Evolutionary conservation across 2,888 invertebrate genomes (phyloP), one percentile per base, ranked within the genome.

Genomic region (Aporophyla lueneburgensis): DNA sequence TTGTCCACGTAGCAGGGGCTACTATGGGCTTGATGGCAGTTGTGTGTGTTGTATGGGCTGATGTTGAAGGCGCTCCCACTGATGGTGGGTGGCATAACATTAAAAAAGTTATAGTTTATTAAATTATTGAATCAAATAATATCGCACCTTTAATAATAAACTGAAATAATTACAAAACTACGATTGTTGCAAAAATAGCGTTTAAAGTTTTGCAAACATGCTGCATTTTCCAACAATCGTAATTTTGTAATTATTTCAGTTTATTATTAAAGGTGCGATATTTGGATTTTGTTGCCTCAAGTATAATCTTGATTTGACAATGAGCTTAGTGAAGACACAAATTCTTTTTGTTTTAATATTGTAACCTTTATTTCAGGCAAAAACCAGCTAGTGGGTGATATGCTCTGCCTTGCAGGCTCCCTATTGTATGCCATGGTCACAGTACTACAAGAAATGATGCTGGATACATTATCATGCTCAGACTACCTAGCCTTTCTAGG

Each of bases 401-500:
- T 98, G 97, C 95, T 99, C 40, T 98, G 98, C 90, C 96, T 98
- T 14, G 97, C 97, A 14, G 98, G 98, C 6, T 98, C 98, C 0
- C 97, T 98, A 0, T 95, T 98, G 9, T 98, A 98, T 91, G 98
- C 98, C 3, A 96, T 98, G 63, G 98, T 98, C 33, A 98, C 98
- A 87, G 98, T 99, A 0, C 94, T 98, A 1, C 98, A 99, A 96
- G 99, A 99, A 93, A 97, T 98, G 93, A 97, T 98, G 83, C 98
- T 99, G n/a, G 98, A 98, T 92, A 97, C 97, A 19, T 97, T 98
- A 86, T 97, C 98, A 80, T 97, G 98, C 84, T 97, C 98, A 62
- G 98, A 99, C 93, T 99, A 98, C 92, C 96, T 99, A 19, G 98
- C 98, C 49, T 97, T 98, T 94, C 97, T 99, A 27, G 99, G 99